Conservation (phyloP, 2,113 vertebrate genomes). For the Sylvilagus bachmani region DNA sequence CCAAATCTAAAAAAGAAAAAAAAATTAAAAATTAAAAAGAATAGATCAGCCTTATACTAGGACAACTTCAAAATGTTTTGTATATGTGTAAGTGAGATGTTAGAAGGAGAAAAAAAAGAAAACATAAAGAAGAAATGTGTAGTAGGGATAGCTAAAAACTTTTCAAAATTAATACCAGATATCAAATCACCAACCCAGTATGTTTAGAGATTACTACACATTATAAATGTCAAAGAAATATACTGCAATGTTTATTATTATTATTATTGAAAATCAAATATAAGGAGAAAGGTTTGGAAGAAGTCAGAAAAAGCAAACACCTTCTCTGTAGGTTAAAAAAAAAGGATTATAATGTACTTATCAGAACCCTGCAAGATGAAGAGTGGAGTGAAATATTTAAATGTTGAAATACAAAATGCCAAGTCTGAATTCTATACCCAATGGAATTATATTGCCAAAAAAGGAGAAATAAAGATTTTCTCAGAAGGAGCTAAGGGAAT, state of each 20-base stretch:
- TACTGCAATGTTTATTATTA: not conserved
- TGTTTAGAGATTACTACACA: not conserved
- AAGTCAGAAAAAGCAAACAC: not conserved
- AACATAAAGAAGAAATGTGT: not conserved
- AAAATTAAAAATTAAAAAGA: not conserved
- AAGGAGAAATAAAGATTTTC: not conserved
- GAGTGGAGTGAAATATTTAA: not conserved
- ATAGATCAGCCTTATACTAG: not conserved
- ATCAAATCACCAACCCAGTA: not conserved
- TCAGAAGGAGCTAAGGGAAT: not conserved
- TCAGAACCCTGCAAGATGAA: not conserved
- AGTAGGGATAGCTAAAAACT: not conserved
- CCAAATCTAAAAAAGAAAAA: not conserved
- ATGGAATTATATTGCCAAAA: not conserved
- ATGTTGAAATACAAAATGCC: not conserved
- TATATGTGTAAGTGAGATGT: not conserved
- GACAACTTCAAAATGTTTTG: not conserved
- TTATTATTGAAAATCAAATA: not conserved
- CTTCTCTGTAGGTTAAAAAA: not conserved
- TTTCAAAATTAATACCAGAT: not conserved
- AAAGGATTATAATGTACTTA: not conserved
- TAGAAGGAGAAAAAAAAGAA: not conserved
- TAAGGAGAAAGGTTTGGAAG: not conserved
- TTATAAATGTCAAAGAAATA: not conserved
- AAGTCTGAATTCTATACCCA: not conserved